Conservation (phyloP, 2,113 vertebrate species). For the Halichoeres trimaculatus region DNA sequence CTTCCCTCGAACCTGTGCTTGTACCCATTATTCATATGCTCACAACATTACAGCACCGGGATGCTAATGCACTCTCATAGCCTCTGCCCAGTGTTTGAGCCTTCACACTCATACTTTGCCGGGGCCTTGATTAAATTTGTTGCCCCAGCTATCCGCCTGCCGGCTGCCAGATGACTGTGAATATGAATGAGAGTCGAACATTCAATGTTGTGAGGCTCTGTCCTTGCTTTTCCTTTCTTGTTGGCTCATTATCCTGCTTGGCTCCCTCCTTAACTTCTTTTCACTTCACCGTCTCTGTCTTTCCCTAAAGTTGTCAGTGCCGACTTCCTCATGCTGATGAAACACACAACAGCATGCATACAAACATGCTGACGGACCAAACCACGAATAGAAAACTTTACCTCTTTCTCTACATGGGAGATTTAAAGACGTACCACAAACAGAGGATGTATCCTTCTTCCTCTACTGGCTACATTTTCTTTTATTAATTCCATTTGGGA, state of each 20-base stretch:
- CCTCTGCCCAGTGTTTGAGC: constrained; percentile 54
- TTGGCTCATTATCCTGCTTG: constrained; percentile 64
- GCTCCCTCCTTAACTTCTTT: constrained; percentile 53
- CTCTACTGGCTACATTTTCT: background rate
- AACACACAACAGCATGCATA: constrained; percentile 20
- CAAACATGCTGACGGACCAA: constrained; percentile 39
- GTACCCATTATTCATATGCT: constrained; percentile 45
- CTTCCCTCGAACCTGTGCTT: constrained; percentile 21
- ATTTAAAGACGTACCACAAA: background rate
- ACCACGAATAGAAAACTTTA: constrained; percentile 17
- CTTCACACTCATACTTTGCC: constrained; percentile 35
- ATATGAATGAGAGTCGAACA: constrained; percentile 71
- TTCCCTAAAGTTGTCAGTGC: constrained; percentile 26
- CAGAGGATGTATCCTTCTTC: constrained; percentile 2
- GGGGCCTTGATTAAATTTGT: constrained; percentile 74
- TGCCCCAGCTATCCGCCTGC: constrained; percentile 49
- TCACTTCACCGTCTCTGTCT: constrained; percentile 27
- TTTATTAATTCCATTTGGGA: background rate
- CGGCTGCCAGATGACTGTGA: constrained; percentile 68
- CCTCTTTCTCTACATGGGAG: background rate
- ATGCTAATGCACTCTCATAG: constrained; percentile 61
- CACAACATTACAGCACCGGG: constrained; percentile 48
- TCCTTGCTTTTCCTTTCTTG: constrained; percentile 66
- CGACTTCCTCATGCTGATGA: constrained; percentile 4
- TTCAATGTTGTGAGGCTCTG: constrained; percentile 61